Percentiles rank a stretch among this genome's conserved stretches.
These are phyloP conservation scores for Lordiphosa collinella DNA, from an alignment of 1,140 invertebrate genomes.

Conservation along the genomic window DNA sequence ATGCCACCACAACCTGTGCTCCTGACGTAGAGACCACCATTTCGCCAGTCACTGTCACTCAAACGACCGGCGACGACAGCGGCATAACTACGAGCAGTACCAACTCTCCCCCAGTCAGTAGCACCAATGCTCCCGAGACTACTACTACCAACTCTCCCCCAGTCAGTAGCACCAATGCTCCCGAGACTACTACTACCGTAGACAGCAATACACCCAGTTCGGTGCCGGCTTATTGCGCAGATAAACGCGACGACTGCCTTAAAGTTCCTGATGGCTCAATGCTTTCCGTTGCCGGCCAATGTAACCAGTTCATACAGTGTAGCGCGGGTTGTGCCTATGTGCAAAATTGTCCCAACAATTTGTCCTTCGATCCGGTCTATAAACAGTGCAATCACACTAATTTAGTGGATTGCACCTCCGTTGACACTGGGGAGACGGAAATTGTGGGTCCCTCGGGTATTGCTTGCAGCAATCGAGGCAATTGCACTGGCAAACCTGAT, in stretches of 20 bases:
- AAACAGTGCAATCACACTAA: slow-evolving; percentile 21
- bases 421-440: slow-evolving; percentile 9
- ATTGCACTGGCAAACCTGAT: slow-evolving; percentile 23
- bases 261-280: slow-evolving; percentile 1
- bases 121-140: background rate
- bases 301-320: slow-evolving; percentile 44
- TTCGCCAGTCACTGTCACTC: background rate
- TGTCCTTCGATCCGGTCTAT: slow-evolving; percentile 26
- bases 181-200: slow-evolving; percentile 4
- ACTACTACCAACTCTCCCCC: background rate
- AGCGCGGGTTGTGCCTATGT: slow-evolving; percentile 35
- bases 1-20: background rate
- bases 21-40: background rate
- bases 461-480: slow-evolving; percentile 21
- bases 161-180: background rate
- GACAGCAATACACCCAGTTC: background rate
- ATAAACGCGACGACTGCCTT: slow-evolving; percentile 16
- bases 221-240: slow-evolving; percentile 31
- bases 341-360: slow-evolving; percentile 32
- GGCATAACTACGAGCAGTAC: background rate
- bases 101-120: background rate
- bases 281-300: slow-evolving; percentile 25
- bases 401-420: slow-evolving; percentile 30
- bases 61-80: background rate
- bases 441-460: slow-evolving; percentile 49